Base-by-base conservation (phyloP, 2,797 vertebrate species). In the Ptychadena robeensis region DNA sequence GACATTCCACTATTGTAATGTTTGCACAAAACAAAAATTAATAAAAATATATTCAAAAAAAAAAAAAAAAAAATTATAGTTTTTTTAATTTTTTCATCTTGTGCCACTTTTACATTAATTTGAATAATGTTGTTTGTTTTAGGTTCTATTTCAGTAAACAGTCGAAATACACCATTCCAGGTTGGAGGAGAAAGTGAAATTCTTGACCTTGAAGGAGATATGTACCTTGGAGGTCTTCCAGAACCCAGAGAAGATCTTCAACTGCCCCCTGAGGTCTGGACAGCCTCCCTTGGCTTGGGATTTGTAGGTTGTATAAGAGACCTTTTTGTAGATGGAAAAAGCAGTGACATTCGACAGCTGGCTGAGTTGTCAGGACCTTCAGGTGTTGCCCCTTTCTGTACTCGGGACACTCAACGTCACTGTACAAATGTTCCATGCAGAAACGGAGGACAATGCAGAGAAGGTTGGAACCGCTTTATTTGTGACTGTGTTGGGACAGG, bases 381-480 rank as follows among this genome's bases (percentile, higher is more conserved):
- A 1, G 96, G 96, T 2, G 95, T 97, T 3, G 90, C 94, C 85
- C 94, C 94, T 65, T 93, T 95, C 82, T 98, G 97, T 82, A 95
- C 95, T 8, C 91, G 95, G 18, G 96, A 97, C 87, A 96, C 95
- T 0, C 94, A 96, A 74, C 87, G 93, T 40, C 94, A 94, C 80
- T 98, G 97, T 75, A 86, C 90, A n/a, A 91, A 92, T 0, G 92
- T 93, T 9, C 96, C 96, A 0, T 98, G 97, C 12, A 92, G 89
- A 37, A 95, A 97, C 0, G 94, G 95, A 0, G 96, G 95, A 0
- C 83, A 93, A 48, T 98, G 97, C 87, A 91, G 91, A 0, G 97
- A 98, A 82, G 97, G 97, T 68, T 98, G 97, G 97, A 98, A 98
- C 91, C 95, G 97, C 9, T 96, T 96, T 82, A 88, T 98, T 80